These are phyloP conservation scores for Piliocolobus tephrosceles DNA, from an alignment of 2,113 vertebrate species.

Conservation along the genomic window DNA sequence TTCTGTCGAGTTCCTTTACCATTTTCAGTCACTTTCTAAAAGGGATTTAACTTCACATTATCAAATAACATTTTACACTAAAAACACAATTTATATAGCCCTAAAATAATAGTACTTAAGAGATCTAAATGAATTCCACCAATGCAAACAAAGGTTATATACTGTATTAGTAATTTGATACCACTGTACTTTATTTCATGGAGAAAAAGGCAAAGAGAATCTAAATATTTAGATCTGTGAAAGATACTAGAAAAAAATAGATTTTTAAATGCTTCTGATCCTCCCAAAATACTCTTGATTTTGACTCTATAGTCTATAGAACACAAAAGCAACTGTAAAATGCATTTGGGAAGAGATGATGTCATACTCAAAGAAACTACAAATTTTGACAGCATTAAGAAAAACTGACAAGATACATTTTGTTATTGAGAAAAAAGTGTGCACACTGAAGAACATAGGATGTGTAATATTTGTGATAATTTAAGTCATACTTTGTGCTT, in stretches of 20 bases:
- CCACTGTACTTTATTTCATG: background rate
- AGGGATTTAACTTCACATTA: constrained; percentile 18
- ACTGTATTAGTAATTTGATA: background rate
- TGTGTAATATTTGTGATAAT: constrained; percentile 26
- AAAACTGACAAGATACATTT: constrained; percentile 35
- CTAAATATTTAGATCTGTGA: constrained; percentile 33
- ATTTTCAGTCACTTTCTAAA: constrained; percentile 24
- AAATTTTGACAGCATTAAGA: constrained; percentile 19
- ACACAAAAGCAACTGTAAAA: constrained; percentile 41
- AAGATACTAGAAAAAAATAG: constrained; percentile 23
- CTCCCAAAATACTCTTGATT: background rate
- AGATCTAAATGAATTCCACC: constrained; percentile 42
- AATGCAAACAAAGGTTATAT: background rate
- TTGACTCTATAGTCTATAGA: background rate
- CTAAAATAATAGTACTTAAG: background rate
- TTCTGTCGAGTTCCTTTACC: background rate
- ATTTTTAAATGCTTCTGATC: constrained; percentile 21
- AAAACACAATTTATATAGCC: constrained; percentile 13
- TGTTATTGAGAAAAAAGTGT: background rate
- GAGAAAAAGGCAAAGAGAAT: constrained; percentile 36
- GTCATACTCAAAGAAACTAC: constrained; percentile 5
- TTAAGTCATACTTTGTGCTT: constrained; percentile 43
- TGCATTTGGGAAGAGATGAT: constrained; percentile 40
- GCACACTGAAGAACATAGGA: constrained; percentile 24
- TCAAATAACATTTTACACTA: constrained; percentile 43